Conservation (phyloP, 2,113 vertebrate genomes). For the Austrofundulus limnaeus region DNA sequence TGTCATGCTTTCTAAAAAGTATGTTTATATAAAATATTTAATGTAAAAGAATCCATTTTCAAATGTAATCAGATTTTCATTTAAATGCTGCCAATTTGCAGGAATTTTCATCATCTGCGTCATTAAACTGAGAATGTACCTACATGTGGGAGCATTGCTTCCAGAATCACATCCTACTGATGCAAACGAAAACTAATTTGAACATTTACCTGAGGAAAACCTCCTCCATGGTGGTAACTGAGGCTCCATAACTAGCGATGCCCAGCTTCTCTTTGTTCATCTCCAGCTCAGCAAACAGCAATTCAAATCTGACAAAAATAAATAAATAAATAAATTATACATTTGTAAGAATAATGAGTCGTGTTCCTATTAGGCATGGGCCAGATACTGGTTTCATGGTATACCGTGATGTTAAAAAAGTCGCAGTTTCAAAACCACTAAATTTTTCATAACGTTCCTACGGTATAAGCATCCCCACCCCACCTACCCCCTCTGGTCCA, state of each 20-base stretch:
- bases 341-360: too few species aligned
- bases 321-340: neutral
- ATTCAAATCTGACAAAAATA: constrained; percentile 97
- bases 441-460: too few species aligned
- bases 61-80: too few species aligned
- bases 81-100: neutral
- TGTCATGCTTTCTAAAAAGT: too few species aligned
- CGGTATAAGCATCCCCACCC: too few species aligned
- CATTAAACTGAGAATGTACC: neutral
- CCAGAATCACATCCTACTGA: neutral
- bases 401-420: too few species aligned
- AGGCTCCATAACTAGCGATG: constrained; percentile 95
- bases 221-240: constrained; percentile 98
- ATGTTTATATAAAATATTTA: neutral
- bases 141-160: neutral
- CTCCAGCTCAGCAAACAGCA: constrained; percentile 93
- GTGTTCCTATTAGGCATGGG: too few species aligned
- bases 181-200: neutral
- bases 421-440: too few species aligned
- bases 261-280: constrained; percentile 91
- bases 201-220: constrained; percentile 89
- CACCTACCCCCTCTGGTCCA: too few species aligned
- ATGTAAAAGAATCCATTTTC: too few species aligned
- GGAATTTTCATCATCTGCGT: neutral
- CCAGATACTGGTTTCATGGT: too few species aligned